Percentiles rank a stretch among this genome's conserved stretches.
phyloP scores from a whole-genome alignment of 1,140 invertebrate species.

The Acyrthosiphon pisum region DNA sequence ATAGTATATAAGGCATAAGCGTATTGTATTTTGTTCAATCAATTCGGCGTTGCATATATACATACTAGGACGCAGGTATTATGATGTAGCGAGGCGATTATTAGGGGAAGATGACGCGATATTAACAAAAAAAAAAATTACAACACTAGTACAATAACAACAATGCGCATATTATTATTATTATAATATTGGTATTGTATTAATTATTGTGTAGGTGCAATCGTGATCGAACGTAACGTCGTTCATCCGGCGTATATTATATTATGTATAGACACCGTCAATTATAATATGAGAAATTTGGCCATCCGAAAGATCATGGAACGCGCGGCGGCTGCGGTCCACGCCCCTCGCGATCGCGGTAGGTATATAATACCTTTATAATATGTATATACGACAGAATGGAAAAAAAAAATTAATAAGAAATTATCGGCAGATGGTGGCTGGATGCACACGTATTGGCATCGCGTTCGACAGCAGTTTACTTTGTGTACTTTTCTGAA shows the following conservation, averaged over 20 bases:
- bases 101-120: background rate
- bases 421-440: constrained; percentile 55
- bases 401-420: constrained; percentile 20
- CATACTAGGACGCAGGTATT: too few relatives aligned
- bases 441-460: background rate
- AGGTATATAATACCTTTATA: background rate
- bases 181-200: background rate
- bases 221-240: background rate
- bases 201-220: background rate
- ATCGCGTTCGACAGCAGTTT: constrained; percentile 51
- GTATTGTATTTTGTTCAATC: background rate
- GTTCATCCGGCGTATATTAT: background rate
- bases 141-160: background rate
- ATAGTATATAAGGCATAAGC: too few relatives aligned
- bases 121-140: background rate
- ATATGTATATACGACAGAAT: too few relatives aligned
- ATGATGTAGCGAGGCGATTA: background rate
- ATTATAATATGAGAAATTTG: background rate
- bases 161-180: background rate
- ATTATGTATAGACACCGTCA: background rate
- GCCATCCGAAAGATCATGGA: background rate
- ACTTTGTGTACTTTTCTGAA: constrained; percentile 53
- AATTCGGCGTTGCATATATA: background rate
- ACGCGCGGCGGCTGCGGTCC: background rate
- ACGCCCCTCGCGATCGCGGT: background rate